Evolutionary conservation across 2,888 invertebrate genomes (phyloP), one percentile per base, ranked within the genome.

Genomic region (Junonia oenone): DNA sequence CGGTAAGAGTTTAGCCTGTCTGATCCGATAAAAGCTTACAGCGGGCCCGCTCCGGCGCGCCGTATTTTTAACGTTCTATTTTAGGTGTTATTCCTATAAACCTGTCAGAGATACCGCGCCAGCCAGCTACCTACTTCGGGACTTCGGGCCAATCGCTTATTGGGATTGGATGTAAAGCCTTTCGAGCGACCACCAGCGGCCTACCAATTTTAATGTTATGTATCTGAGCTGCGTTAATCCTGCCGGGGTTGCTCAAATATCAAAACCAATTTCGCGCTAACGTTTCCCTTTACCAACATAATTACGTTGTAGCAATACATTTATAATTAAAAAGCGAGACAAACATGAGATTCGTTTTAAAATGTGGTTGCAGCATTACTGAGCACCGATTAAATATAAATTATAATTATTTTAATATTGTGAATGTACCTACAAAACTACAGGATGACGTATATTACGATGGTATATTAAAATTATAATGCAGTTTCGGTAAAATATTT

Each of bases 121-220:
- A 15, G 17, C 46, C 31, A 62, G 68, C 64, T 60, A 65, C n/a
- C n/a, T n/a, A n/a, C n/a, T n/a, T n/a, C n/a, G n/a, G n/a, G n/a
- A n/a, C 67, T 64, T 56, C 56, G 72, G 65, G 22, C 72, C 72
- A 74, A 78, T 79, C 78, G 78, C 71, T 80, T 78, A 81, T 78
- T 80, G 75, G 72, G 69, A 78, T 75, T 80, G 77, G 71, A 72
- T 66, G 71, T 66, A 71, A 72, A 76, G 72, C 75, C 73, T 76
- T 75, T 73, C 65, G 67, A 66, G 68, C 66, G 63, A 68, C 64
- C 66, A 66, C 57, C 57, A 65, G 58, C 63, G 61, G 63, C 61
- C 62, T 67, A 75, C 72, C 77, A 78, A 75, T 79, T 81, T 80
- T 77, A 81, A 80, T 79, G 73, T 76, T 75, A 75, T 72, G 67